Conservation (phyloP, 2,797 vertebrate genomes). For the Pyrocephalus nanus region DNA sequence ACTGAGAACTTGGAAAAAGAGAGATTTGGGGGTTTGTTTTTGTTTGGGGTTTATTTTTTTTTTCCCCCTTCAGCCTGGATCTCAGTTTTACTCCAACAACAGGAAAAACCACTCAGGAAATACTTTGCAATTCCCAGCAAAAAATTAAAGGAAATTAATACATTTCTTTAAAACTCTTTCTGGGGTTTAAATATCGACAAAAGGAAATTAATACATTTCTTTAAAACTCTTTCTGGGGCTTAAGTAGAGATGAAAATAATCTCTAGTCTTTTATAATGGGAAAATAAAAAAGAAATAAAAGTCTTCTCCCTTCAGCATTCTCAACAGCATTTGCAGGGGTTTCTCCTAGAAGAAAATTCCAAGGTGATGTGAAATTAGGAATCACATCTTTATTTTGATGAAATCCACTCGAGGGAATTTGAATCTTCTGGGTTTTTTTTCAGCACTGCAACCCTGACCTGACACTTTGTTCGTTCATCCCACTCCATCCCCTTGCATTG, state of each 20-base stretch:
- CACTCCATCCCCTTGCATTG: not conserved
- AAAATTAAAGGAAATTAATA: not conserved
- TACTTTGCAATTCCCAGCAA: not conserved
- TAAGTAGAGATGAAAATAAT: not conserved
- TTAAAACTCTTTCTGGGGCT: not conserved
- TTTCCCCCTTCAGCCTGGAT: not conserved
- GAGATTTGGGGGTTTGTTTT: not conserved
- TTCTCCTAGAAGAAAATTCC: not conserved
- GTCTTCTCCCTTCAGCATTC: not conserved
- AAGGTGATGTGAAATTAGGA: not conserved
- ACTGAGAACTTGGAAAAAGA: not conserved
- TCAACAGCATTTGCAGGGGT: not conserved
- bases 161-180: not conserved
- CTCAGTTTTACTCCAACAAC: not conserved
- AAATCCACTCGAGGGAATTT: not conserved
- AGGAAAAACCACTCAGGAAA: not conserved
- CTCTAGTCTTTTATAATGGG: not conserved
- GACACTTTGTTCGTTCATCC: not conserved
- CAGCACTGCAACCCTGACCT: too few species aligned
- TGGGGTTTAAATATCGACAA: not conserved
- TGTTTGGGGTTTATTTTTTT: not conserved
- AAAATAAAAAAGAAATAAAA: not conserved
- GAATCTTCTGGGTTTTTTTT: not conserved
- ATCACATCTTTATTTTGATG: accelerated
- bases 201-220: not conserved